A percentile compares a stretch with the other conserved stretches of the same genome.
phyloP scores from a whole-genome alignment of 2,888 invertebrate genomes.

The Calephelis perditalis region DNA sequence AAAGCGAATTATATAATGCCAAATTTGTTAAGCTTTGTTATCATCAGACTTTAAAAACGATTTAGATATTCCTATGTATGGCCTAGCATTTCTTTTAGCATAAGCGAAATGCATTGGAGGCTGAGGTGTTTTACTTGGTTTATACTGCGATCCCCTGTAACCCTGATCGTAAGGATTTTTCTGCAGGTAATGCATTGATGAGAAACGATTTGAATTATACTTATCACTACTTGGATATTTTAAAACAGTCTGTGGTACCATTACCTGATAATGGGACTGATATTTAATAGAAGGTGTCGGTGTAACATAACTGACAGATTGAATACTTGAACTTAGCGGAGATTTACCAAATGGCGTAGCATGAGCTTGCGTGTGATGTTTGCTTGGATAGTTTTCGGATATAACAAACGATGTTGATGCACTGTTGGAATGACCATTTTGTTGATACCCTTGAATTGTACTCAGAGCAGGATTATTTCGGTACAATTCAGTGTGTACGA shows the following conservation, averaged over 20 bases:
- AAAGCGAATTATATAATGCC: background rate
- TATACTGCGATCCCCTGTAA: slow-evolving; percentile 34
- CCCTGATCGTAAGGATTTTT: slow-evolving; percentile 22
- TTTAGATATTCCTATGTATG: slow-evolving; percentile 39
- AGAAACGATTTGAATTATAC: slow-evolving; percentile 57
- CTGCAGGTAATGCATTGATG: slow-evolving; percentile 46
- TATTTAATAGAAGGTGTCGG: slow-evolving; percentile 60
- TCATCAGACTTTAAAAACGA: background rate
- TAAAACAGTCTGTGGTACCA: slow-evolving; percentile 65
- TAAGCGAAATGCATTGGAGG: slow-evolving; percentile 63
- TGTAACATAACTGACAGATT: slow-evolving; percentile 65
- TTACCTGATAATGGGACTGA: slow-evolving; percentile 58
- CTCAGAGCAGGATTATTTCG: slow-evolving; percentile 39
- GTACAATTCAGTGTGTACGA: slow-evolving; percentile 39
- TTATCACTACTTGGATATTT: slow-evolving; percentile 52
- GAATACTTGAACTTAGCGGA: slow-evolving; percentile 43
- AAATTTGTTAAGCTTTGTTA: background rate
- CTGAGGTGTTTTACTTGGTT: slow-evolving; percentile 46
- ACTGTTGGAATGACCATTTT: slow-evolving; percentile 45
- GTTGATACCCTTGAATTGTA: slow-evolving; percentile 47
- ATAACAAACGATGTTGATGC: slow-evolving; percentile 49
- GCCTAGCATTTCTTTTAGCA: slow-evolving; percentile 58
- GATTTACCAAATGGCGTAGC: slow-evolving; percentile 53
- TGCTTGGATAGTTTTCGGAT: slow-evolving; percentile 78
- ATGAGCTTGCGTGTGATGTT: slow-evolving; percentile 77